Percentiles rank a stretch among this genome's conserved stretches.
These are phyloP conservation scores for Phragmatobia fuliginosa DNA, from an alignment of 2,888 invertebrate species.

Conservation along the genomic window DNA sequence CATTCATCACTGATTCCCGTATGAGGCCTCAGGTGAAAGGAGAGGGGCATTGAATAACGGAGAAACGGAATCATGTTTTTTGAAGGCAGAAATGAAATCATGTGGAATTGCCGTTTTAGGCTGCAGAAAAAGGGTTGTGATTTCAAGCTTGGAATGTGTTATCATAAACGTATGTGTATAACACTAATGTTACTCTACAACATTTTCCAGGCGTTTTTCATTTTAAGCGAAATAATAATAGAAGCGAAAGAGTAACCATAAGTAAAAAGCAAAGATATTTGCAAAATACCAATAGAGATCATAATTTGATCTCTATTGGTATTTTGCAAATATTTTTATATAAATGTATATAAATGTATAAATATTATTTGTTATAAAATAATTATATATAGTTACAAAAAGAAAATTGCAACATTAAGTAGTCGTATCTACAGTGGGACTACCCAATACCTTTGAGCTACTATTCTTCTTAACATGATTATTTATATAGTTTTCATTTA, in stretches of 20 bases:
- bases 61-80: slow-evolving; percentile 33
- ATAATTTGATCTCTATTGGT: no score
- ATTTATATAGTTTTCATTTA: not conserved
- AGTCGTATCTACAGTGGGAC: not conserved
- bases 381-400: no score
- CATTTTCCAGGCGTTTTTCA: not conserved
- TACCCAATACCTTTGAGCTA: no score
- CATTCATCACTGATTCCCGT: slow-evolving; percentile 58
- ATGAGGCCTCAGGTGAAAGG: slow-evolving; percentile 46
- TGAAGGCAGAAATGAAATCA: not conserved
- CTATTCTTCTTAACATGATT: not conserved
- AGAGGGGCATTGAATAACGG: slow-evolving; percentile 33
- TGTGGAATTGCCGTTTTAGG: slow-evolving; percentile 27
- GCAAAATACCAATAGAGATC: no score
- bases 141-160: slow-evolving; percentile 9
- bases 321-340: no score
- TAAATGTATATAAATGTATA: no score
- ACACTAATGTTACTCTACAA: not conserved
- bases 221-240: not conserved
- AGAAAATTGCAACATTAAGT: no score
- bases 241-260: not conserved
- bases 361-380: no score
- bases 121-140: slow-evolving; percentile 27
- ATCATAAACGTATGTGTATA: not conserved
- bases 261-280: not conserved